A percentile compares a stretch with the other conserved stretches of the same genome.
Conservation (phyloP, 2,797 vertebrate genomes). For the Potorous gilbertii region DNA sequence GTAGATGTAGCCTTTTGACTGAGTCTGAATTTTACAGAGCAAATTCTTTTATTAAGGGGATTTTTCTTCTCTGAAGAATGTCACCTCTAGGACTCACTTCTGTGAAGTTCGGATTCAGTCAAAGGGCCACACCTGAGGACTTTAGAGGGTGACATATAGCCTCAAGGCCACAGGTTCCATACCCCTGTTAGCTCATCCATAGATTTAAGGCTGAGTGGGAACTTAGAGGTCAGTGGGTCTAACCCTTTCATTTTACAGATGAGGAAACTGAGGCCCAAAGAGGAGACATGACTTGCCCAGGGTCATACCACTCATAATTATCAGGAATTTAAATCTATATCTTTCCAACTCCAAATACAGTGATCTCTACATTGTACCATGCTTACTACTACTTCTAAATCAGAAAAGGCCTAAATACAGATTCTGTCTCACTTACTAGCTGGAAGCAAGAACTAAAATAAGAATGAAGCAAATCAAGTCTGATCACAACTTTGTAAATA, state of each 20-base stretch:
- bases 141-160: too few species aligned
- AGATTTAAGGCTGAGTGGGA: too few species aligned
- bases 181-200: not conserved
- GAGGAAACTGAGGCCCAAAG: not conserved
- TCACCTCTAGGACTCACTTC: too few species aligned
- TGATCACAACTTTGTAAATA: constrained; percentile 41
- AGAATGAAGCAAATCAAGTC: not conserved
- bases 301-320: not conserved
- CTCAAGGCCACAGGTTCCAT: too few species aligned
- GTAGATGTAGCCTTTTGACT: too few species aligned
- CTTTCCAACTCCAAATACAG: not conserved
- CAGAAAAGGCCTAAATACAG: not conserved
- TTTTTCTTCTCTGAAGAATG: too few species aligned
- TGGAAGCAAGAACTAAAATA: not conserved
- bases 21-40: too few species aligned
- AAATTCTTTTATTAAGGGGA: too few species aligned
- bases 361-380: not conserved
- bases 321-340: not conserved
- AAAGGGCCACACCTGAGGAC: too few species aligned
- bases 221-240: not conserved
- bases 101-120: too few species aligned
- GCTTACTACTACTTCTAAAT: not conserved
- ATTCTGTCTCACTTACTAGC: not conserved
- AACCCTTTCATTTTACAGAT: not conserved
- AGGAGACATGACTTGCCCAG: not conserved